Conservation (phyloP, 1,140 invertebrate genomes). For the Achatina immaculata region DNA sequence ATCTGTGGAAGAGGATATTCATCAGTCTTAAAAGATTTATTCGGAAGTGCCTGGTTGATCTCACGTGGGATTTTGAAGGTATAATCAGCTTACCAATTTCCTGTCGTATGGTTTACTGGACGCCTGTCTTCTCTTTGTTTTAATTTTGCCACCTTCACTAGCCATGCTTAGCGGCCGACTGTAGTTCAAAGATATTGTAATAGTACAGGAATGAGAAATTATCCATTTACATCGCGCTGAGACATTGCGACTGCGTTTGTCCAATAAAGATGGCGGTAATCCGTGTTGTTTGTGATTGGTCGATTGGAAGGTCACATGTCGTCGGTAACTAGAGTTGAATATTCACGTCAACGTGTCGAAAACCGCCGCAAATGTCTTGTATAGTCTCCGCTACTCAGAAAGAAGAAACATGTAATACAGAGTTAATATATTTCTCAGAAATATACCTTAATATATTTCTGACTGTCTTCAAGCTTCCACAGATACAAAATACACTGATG, state of each 20-base stretch:
- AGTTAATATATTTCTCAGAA: too few relatives aligned
- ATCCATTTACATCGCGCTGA: slow-evolving; percentile 21
- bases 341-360: slow-evolving; percentile 11
- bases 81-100: slow-evolving; percentile 21
- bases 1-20: too few relatives aligned
- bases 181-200: background rate
- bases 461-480: too few relatives aligned
- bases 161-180: slow-evolving; percentile 21
- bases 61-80: background rate
- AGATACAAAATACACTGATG: too few relatives aligned
- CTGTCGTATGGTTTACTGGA: slow-evolving; percentile 27
- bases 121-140: background rate
- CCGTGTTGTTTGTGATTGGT: slow-evolving; percentile 25
- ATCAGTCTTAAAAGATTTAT: too few relatives aligned
- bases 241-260: slow-evolving; percentile 23
- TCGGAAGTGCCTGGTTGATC: too few relatives aligned
- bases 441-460: too few relatives aligned
- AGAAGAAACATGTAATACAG: too few relatives aligned
- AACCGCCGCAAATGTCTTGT: background rate
- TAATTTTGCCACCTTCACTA: slow-evolving; percentile 29
- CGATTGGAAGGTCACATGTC: slow-evolving; percentile 32
- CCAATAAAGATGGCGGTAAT: slow-evolving; percentile 37
- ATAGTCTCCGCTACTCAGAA: too few relatives aligned
- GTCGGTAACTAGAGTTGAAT: background rate
- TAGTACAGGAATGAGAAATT: background rate